Base-by-base conservation (phyloP, 2,113 vertebrate genomes). In the Collichthys lucidus region DNA sequence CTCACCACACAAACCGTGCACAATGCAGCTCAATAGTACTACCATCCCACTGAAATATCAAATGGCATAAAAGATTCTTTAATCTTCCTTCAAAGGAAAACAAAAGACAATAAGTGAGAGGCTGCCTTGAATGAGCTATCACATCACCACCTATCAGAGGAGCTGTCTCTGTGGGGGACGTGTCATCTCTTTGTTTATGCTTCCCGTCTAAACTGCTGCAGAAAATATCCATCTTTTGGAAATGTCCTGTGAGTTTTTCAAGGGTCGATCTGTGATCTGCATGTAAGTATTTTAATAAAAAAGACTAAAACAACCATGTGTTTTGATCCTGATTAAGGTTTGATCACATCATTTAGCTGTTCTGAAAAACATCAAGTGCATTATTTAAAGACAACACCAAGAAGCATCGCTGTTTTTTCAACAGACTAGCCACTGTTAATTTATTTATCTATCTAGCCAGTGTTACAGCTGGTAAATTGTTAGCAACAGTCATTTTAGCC, bases 1-100 rank as follows among this genome's bases (percentile, higher is more conserved):
- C 26, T 59, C 80, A 71, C 52, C 50, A 55, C 62, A 69, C 65
- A 85, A 78, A 71, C 9, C 24, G 67, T 24, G 60, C 79, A 74
- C 86, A 82, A 65, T 63, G 73, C 69, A 17, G 72, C 67, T 73
- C 74, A 82, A 24, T 66, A 68, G 64, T 55, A 60, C 56, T 46
- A 62, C 16, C 55, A 65, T 70, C 63, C 67, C 79, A 79, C 57
- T 65, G 75, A 86, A 79, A 82, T 83, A 88, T 87, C 84, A 89
- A 84, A 89, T 74, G 62, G 64, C 79, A 74, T 60, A 55, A 88
- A 71, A 84, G 47, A 78, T 57, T 71, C 60, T 84, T 86, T 91
- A 81, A 87, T 86, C 86, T 85, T 83, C 80, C 76, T 79, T 90
- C 60, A 86, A 86, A 84, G 81, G 84, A 77, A 88, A 90, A 91